Conservation (phyloP, 2,888 invertebrate species). For the Drosophila nr. perissopoda region DNA sequence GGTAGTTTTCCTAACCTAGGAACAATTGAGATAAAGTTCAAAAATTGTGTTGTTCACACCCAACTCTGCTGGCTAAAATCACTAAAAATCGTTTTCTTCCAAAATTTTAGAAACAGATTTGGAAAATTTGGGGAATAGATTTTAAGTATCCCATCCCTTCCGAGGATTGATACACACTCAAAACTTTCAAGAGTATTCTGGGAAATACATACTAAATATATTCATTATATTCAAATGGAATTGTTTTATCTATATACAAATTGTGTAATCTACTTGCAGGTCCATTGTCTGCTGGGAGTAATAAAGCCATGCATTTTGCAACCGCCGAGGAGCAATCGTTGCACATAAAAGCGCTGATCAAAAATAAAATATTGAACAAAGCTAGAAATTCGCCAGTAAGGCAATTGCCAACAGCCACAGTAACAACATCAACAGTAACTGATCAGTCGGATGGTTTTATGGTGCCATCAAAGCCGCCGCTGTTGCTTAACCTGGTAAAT, state of each 20-base stretch:
- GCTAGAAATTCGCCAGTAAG: background rate
- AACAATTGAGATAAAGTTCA: background rate
- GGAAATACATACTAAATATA: background rate
- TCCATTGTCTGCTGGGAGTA: conserved; percentile 8
- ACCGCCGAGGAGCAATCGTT: conserved; percentile 24
- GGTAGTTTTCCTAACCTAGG: background rate
- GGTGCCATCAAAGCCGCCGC: conserved; percentile 35
- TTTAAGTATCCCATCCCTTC: background rate
- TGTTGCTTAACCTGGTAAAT: conserved; percentile 62
- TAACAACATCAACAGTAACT: background rate
- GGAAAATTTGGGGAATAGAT: background rate
- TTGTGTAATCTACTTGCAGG: conserved; percentile 23
- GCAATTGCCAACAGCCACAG: conserved; percentile 12
- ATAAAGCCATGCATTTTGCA: conserved; percentile 6
- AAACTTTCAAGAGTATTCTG: background rate
- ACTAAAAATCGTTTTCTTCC: background rate
- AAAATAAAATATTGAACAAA: conserved; percentile 65
- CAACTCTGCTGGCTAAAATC: background rate
- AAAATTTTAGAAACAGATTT: background rate
- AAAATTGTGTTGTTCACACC: background rate
- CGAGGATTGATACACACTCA: background rate
- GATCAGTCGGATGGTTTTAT: conserved; percentile 11
- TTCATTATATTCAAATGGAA: background rate
- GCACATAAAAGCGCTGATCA: conserved; percentile 58
- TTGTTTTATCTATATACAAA: background rate